Conservation (phyloP, 2,888 invertebrate species). For the Drosophila siamana region DNA sequence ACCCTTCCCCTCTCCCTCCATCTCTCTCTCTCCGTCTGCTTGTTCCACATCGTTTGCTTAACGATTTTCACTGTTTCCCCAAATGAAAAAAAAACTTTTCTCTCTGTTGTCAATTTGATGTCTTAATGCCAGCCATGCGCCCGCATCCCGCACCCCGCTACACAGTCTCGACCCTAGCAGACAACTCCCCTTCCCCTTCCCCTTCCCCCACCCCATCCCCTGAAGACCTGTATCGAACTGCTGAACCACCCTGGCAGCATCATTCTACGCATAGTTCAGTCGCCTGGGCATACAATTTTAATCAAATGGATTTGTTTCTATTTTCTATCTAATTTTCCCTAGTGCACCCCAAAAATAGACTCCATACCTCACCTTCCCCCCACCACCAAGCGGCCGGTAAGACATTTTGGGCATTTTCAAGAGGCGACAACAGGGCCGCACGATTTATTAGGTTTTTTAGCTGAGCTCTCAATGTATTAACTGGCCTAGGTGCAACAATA, state of each 20-base stretch:
- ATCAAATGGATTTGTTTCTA: slow-evolving; percentile 77
- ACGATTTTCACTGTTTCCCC: slow-evolving; percentile 64
- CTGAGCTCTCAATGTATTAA: slow-evolving; percentile 48
- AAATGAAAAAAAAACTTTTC: slow-evolving; percentile 8
- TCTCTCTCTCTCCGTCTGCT: slow-evolving; percentile 1
- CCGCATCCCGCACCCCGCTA: neutral
- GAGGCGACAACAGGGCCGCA: slow-evolving; percentile 34
- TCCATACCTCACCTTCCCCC: neutral
- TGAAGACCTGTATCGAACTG: neutral
- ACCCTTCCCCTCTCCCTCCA: slow-evolving; percentile 13
- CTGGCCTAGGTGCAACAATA: slow-evolving; percentile 52
- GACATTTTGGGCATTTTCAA: neutral
- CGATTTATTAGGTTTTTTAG: slow-evolving; percentile 63
- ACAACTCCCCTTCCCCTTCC: neutral
- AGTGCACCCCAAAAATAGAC: slow-evolving; percentile 61
- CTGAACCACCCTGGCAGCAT: neutral
- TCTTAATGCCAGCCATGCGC: slow-evolving; percentile 64
- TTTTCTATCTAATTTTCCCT: slow-evolving; percentile 59
- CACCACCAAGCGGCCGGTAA: too few relatives aligned
- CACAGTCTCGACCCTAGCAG: slow-evolving; percentile 1
- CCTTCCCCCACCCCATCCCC: neutral
- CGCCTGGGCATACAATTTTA: slow-evolving; percentile 51
- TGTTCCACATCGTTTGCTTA: slow-evolving; percentile 73
- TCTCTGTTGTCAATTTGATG: slow-evolving; percentile 58
- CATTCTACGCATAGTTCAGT: slow-evolving; percentile 5